Conservation (phyloP, 2,797 vertebrate genomes). For the Falco biarmicus region DNA sequence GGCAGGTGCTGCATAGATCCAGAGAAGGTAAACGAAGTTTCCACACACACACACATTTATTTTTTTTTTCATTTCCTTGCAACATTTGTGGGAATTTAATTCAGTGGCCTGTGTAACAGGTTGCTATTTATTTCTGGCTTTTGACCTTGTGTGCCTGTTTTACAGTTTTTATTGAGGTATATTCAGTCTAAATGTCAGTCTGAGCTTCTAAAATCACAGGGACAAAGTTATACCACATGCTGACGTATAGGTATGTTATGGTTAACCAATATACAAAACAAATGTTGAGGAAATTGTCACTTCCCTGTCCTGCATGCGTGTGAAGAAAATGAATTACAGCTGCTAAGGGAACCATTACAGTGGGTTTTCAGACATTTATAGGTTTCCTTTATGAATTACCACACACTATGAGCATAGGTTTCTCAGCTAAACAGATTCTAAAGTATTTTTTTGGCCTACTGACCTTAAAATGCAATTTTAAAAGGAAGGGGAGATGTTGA, state of each 20-base stretch:
- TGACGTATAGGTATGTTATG: rapidly evolving
- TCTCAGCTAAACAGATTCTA: not conserved
- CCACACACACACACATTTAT: no score
- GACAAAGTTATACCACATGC: not conserved
- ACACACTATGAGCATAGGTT: not conserved
- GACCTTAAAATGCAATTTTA: not conserved
- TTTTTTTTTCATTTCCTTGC: not conserved
- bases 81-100: not conserved
- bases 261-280: not conserved
- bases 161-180: not conserved
- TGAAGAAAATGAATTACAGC: not conserved
- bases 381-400: not conserved
- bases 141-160: not conserved
- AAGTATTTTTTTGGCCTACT: not conserved
- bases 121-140: not conserved
- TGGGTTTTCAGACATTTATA: not conserved
- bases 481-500: not conserved
- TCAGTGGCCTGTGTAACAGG: not conserved
- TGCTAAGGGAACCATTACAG: not conserved
- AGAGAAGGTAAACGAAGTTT: not conserved
- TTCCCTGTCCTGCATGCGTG: not conserved
- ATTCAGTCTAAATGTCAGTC: not conserved
- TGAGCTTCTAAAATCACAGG: not conserved
- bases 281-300: not conserved
- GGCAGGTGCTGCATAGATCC: not conserved